Conservation (phyloP, 2,797 vertebrate genomes). For the Cuniculus paca region DNA sequence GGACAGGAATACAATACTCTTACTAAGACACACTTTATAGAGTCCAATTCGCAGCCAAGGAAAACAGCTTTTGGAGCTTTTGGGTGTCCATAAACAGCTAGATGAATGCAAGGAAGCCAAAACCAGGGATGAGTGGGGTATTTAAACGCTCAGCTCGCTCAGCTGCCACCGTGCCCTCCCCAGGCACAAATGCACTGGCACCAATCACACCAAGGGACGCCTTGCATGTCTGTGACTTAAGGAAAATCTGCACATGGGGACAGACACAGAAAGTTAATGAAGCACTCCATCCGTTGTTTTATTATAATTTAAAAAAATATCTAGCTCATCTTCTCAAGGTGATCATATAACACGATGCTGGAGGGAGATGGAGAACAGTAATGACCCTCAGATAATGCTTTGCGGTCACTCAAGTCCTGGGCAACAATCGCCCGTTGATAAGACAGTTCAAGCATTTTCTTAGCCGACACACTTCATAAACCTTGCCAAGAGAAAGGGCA, state of each 20-base stretch:
- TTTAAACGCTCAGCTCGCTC: conserved; percentile 81
- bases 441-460: conserved; percentile 80
- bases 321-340: conserved; percentile 73
- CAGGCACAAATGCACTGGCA: not conserved
- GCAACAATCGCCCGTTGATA: conserved; percentile 83
- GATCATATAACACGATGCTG: conserved; percentile 55
- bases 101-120: conserved; percentile 86
- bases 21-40: conserved; percentile 87
- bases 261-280: conserved; percentile 34
- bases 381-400: conserved; percentile 76
- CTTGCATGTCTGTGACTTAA: conserved; percentile 56
- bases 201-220: not conserved
- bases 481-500: conserved; percentile 84
- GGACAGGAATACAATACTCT: conserved; percentile 87
- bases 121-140: conserved; percentile 85
- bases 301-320: conserved; percentile 45
- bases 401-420: conserved; percentile 79
- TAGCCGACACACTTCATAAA: conserved; percentile 86
- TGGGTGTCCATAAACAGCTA: conserved; percentile 88
- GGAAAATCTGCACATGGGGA: conserved; percentile 22
- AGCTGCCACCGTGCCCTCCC: conserved; percentile 67
- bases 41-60: conserved; percentile 88
- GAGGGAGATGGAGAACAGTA: conserved; percentile 69
- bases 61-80: conserved; percentile 89
- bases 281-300: not conserved